These are phyloP conservation scores for Lagodon rhomboides DNA, from an alignment of 2,797 vertebrate genomes.

Conservation along the genomic window DNA sequence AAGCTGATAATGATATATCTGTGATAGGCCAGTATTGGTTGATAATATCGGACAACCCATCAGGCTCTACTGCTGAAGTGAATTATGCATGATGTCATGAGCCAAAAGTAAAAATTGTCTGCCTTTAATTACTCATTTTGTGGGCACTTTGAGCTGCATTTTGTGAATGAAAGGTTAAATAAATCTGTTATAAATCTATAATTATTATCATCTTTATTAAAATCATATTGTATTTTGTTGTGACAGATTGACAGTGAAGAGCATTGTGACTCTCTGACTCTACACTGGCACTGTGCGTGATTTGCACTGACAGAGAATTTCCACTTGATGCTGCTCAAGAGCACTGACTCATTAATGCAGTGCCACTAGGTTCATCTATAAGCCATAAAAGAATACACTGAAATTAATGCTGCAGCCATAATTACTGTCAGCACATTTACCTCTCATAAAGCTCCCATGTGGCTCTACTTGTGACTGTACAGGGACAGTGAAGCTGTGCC, in stretches of 20 bases:
- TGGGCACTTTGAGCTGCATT: neutral
- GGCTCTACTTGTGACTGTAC: neutral
- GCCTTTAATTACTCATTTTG: too few relatives aligned
- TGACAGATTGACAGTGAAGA: neutral
- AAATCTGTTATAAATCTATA: too few relatives aligned
- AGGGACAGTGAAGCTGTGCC: neutral
- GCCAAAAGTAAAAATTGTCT: too few relatives aligned
- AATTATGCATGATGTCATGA: too few relatives aligned
- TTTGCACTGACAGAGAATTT: constrained; percentile 44
- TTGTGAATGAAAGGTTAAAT: neutral
- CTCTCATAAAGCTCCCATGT: neutral
- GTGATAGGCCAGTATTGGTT: too few relatives aligned
- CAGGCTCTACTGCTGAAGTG: too few relatives aligned
- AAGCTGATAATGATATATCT: too few relatives aligned
- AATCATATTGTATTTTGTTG: neutral
- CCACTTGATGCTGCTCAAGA: constrained; percentile 72
- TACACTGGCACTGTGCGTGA: neutral
- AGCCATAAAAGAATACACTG: neutral
- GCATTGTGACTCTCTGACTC: neutral
- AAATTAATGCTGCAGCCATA: neutral
- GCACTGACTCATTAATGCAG: constrained; percentile 8
- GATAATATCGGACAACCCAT: too few relatives aligned
- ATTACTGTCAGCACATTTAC: constrained; percentile 14
- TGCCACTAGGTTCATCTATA: constrained; percentile 1
- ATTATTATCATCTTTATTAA: neutral